A percentile compares a stretch with the other conserved stretches of the same genome.
Conservation (phyloP, 2,888 invertebrate genomes). For the Cepaea hortensis region DNA sequence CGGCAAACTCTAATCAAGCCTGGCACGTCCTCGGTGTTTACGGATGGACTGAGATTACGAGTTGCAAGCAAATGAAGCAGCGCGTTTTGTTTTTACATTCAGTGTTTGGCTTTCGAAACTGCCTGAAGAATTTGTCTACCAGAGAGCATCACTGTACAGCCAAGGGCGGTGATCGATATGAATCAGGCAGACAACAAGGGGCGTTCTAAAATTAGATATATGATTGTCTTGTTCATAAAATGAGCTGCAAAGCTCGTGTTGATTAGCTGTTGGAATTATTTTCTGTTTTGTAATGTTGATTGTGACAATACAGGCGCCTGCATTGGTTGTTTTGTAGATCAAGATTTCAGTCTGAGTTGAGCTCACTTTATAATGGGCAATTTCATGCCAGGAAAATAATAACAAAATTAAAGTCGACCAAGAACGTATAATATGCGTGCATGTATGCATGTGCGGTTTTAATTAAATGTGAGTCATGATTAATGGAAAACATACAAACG, state of each 20-base stretch:
- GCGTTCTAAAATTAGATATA: not conserved
- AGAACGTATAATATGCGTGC: no score
- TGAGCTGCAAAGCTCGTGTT: no score
- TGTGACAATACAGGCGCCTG: not conserved
- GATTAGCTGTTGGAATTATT: no score
- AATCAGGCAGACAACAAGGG: not conserved
- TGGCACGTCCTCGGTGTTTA: slow-evolving; percentile 23
- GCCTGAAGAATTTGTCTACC: not conserved
- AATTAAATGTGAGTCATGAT: no score
- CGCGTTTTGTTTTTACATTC: slow-evolving; percentile 12
- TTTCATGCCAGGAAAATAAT: not conserved
- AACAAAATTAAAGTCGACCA: not conserved
- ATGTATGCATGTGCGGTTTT: no score
- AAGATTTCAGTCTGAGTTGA: no score
- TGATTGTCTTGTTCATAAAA: not conserved
- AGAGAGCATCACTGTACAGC: not conserved
- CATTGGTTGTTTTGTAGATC: not conserved
- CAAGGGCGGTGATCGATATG: not conserved
- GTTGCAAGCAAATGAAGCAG: slow-evolving; percentile 33
- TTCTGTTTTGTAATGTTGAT: not conserved
- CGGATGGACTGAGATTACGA: slow-evolving; percentile 36
- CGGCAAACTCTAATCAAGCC: slow-evolving; percentile 30
- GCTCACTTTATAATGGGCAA: not conserved
- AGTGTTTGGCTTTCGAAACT: not conserved
- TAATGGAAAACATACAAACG: no score